Base-by-base conservation (phyloP, 2,888 invertebrate species). In the Atethmia centrago region DNA sequence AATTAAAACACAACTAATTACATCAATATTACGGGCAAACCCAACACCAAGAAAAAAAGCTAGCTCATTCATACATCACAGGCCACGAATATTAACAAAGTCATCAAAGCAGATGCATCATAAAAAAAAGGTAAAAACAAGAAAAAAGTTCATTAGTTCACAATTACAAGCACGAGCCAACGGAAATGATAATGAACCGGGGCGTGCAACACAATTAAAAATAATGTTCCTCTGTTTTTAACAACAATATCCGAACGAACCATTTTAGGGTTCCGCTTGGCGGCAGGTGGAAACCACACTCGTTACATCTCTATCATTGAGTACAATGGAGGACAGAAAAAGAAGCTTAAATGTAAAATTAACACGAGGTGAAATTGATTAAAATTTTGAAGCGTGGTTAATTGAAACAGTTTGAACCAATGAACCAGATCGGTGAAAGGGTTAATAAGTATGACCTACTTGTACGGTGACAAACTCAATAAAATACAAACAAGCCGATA, bases 211-310 rank as follows among this genome's bases (percentile, higher is more conserved):
- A 84, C 82, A 88, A 90, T 90, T 90, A 90, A 90, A 90, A 89
- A 85, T 87, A 79, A 85, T 89, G 89, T 90, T 90, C 89, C 88
- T 86, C 85, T 86, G 89, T 87, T 84, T 87, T 89, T 88, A 85
- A 89, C 87, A 84, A 88, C 87, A 87, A 85, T 89, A 86, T 89
- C 84, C 86, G 84, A 88, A 90, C 87, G 88, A 89, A 87, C 80
- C 53, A 80, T 84, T 88, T 88, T 90, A 80, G 90, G 89, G 91
- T 88, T 86, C 85, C 84, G 82, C 78, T 74, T 59, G 58, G 64
- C 19, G 73, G 83, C 88, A 88, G 90, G 88, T 88, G 86, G 81
- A 77, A 82, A 79, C 74, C 62, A n/a, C 72, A 68, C 78, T 87
- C 79, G 86, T 88, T 85, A 90, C 72, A 42, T 81, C 77, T 76